phyloP scores from a whole-genome alignment of 2,888 invertebrate genomes.

The Drosophila merina region DNA sequence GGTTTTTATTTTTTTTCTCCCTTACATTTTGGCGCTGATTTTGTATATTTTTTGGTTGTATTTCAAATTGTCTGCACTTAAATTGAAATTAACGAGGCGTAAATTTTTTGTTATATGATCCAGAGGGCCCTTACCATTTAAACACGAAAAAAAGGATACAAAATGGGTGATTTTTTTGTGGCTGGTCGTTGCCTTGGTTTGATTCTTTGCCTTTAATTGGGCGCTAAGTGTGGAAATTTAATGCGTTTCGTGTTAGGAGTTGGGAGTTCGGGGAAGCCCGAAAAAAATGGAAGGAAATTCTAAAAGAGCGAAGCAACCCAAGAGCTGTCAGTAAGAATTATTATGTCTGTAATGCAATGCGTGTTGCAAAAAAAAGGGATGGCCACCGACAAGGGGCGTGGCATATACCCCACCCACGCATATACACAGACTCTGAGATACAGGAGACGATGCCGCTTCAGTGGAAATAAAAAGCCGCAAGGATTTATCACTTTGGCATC shows the following conservation, averaged over 20 bases:
- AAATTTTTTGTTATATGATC: slow-evolving; percentile 62
- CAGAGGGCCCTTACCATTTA: slow-evolving; percentile 36
- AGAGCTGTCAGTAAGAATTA: slow-evolving; percentile 77
- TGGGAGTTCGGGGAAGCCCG: not conserved
- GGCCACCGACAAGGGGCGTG: slow-evolving; percentile 47
- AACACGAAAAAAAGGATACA: slow-evolving; percentile 48
- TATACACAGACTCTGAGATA: slow-evolving; percentile 34
- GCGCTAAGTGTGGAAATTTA: slow-evolving; percentile 68
- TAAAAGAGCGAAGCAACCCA: slow-evolving; percentile 27
- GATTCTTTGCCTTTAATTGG: slow-evolving; percentile 74
- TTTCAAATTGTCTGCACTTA: slow-evolving; percentile 77
- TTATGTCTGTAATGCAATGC: slow-evolving; percentile 79
- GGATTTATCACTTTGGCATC: slow-evolving; percentile 78
- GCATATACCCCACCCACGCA: slow-evolving; percentile 57
- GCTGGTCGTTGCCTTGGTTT: slow-evolving; percentile 38
- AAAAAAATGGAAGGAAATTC: slow-evolving; percentile 7
- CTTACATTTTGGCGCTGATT: slow-evolving; percentile 24
- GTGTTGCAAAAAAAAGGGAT: slow-evolving; percentile 31
- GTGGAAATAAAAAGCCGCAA: slow-evolving; percentile 78
- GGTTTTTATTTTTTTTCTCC: slow-evolving; percentile 23
- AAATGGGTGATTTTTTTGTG: slow-evolving; percentile 37
- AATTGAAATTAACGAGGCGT: slow-evolving; percentile 81
- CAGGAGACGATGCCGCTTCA: slow-evolving; percentile 37
- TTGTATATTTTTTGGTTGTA: slow-evolving; percentile 25
- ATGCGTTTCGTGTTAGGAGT: slow-evolving; percentile 31